phyloP scores from a whole-genome alignment of 2,797 vertebrate species.

The Notolabrus celidotus region DNA sequence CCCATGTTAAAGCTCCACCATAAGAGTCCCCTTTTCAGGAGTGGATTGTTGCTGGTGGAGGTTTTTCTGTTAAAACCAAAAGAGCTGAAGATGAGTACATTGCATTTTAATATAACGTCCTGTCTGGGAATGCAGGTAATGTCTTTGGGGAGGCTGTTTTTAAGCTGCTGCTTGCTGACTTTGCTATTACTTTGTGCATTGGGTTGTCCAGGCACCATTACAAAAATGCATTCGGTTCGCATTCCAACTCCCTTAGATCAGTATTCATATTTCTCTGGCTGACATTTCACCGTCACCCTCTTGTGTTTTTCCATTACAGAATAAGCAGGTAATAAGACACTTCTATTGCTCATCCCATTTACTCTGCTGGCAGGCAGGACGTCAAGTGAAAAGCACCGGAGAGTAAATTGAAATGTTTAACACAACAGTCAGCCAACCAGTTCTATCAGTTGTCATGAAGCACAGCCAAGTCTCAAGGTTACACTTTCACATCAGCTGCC shows the following conservation, averaged over 20 bases:
- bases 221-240: constrained; percentile 12
- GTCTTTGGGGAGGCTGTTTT: constrained; percentile 19
- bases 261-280: constrained; percentile 14
- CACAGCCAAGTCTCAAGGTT: constrained; percentile 44
- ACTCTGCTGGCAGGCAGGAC: constrained; percentile 33
- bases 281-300: constrained; percentile 29
- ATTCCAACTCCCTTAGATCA: constrained; percentile 4
- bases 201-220: constrained; percentile 24
- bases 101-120: constrained; percentile 30
- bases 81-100: constrained; percentile 29
- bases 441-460: constrained; percentile 51
- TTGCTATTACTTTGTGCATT: constrained; percentile 36
- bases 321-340: constrained; percentile 61
- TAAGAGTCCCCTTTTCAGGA: constrained; percentile 17
- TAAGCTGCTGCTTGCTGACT: constrained; percentile 27
- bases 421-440: constrained; percentile 41
- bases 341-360: constrained; percentile 48
- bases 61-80: constrained; percentile 18
- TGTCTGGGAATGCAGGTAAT: constrained; percentile 22
- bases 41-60: constrained; percentile 26
- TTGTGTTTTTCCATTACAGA: constrained; percentile 56
- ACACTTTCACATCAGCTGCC: constrained; percentile 42
- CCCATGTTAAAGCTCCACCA: not conserved
- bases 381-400: constrained; percentile 36
- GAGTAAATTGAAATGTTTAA: constrained; percentile 70